Conservation (phyloP, 2,797 vertebrate species). For the Ctenosaura bakeri region DNA sequence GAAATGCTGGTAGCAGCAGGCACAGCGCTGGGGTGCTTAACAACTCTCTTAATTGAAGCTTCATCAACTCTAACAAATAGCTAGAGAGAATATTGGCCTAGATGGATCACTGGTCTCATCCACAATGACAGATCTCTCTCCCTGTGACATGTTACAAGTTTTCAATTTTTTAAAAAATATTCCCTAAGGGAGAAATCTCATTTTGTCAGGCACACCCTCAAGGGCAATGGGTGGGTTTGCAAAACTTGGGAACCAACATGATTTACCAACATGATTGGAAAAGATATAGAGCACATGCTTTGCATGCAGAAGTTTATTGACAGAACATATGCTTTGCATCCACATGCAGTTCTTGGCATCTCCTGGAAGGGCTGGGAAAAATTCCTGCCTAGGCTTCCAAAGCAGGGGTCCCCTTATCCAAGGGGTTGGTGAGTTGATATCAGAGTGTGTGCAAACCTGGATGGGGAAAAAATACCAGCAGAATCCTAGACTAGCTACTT, state of each 20-base stretch:
- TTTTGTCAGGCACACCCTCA: conserved; percentile 10
- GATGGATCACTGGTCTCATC: not conserved
- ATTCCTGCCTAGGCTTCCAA: not conserved
- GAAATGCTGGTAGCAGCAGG: not conserved
- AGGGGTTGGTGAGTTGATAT: too few species aligned
- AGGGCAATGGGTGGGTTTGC: conserved; percentile 6
- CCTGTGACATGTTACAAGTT: not conserved
- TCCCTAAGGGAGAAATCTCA: not conserved
- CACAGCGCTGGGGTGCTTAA: not conserved
- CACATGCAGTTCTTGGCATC: not conserved
- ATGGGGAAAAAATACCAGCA: too few species aligned
- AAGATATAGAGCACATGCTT: not conserved
- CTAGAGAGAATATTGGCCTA: not conserved
- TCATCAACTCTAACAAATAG: not conserved
- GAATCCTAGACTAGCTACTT: too few species aligned
- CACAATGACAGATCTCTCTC: not conserved
- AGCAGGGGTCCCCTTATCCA: too few species aligned
- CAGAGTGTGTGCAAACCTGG: too few species aligned
- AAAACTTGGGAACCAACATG: too few species aligned
- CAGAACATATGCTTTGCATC: not conserved
- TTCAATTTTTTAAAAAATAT: not conserved
- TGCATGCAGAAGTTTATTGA: not conserved
- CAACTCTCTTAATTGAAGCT: not conserved
- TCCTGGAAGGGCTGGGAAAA: not conserved
- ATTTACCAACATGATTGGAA: not conserved